Evolutionary conservation across 1,140 invertebrate genomes (phyloP), one percentile per base, ranked within the genome.

Genomic region (Trigoniulus corallinus): DNA sequence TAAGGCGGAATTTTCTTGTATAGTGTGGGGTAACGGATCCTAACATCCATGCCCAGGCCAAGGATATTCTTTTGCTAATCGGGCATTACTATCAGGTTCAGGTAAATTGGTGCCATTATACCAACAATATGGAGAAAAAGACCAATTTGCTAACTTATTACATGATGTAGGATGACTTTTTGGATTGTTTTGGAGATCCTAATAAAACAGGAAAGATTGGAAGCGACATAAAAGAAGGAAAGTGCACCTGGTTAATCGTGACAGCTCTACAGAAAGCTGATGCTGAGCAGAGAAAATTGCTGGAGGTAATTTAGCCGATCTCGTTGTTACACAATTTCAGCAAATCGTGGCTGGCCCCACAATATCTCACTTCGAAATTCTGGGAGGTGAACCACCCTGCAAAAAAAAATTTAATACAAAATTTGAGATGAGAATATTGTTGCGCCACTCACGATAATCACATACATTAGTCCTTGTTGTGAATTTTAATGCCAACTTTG

Each of bases 1-100:
- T n/a, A n/a, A n/a, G n/a, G n/a, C n/a, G n/a, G n/a, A n/a, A n/a
- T n/a, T n/a, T n/a, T n/a, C n/a, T n/a, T n/a, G n/a, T n/a, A n/a
- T n/a, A n/a, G n/a, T n/a, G n/a, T n/a, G n/a, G n/a, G n/a, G n/a
- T 86, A 22, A 78, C 76, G 46, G 85, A 93, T 68, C 70, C 75
- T 18, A 80, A 88, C 62, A 76, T 82, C 26, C 83, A 88, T 59
- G 71, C 80, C 48, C 82, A 91, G 69, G 86, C 84, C 0, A 85
- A 87, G 67, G 81, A 76, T 0, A 88, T 97, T 59, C 66, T 95
- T 0, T 63, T 96, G 24, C 82, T 94, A 69, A 94, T 98, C 79
- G 94, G 94, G n/a, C 80, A 88, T 59, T 93, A 92, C 62, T 98
- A 85, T 63, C 93, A 98, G 79, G 83, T 95, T 34, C 88, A 93